Evolutionary conservation across 2,113 vertebrate genomes (phyloP).

Genomic region (Dendrocopos noguchii): DNA sequence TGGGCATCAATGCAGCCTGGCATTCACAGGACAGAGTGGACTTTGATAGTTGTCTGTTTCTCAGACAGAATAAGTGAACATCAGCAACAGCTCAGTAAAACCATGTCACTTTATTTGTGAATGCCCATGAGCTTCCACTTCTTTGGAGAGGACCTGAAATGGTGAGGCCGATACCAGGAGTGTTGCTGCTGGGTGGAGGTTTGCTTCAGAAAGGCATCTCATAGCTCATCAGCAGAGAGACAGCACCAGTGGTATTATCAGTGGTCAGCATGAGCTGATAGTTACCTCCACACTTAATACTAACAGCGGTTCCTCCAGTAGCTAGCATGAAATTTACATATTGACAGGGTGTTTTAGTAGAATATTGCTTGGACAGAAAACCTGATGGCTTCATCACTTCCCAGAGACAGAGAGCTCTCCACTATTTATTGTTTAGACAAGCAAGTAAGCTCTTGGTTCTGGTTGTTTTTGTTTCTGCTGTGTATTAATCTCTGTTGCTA

Average conservation of each 20-base stretch:
- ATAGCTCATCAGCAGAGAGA: background rate
- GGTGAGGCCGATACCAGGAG: background rate
- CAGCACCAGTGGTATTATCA: background rate
- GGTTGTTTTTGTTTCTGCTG: background rate
- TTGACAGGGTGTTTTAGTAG: background rate
- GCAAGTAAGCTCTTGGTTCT: background rate
- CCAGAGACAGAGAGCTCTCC: background rate
- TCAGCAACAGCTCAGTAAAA: background rate
- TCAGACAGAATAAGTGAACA: background rate
- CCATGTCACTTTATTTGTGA: background rate
- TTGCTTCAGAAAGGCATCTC: background rate
- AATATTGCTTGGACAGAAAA: slow-evolving; percentile 10
- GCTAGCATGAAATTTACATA: background rate
- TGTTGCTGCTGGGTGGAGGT: background rate
- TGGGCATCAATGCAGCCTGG: fast-evolving
- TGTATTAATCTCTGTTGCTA: background rate
- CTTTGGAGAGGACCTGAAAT: background rate
- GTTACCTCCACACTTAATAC: background rate
- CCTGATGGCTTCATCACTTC: slow-evolving; percentile 13
- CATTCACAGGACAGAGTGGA: background rate
- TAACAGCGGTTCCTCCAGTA: background rate
- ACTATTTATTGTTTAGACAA: slow-evolving; percentile 20
- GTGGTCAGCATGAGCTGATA: background rate
- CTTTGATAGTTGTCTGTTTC: background rate
- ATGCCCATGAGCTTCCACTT: background rate